Evolutionary conservation across 2,888 invertebrate species (phyloP), one percentile per base, ranked within the genome.

Genomic region (Digitonthophagus gazella): DNA sequence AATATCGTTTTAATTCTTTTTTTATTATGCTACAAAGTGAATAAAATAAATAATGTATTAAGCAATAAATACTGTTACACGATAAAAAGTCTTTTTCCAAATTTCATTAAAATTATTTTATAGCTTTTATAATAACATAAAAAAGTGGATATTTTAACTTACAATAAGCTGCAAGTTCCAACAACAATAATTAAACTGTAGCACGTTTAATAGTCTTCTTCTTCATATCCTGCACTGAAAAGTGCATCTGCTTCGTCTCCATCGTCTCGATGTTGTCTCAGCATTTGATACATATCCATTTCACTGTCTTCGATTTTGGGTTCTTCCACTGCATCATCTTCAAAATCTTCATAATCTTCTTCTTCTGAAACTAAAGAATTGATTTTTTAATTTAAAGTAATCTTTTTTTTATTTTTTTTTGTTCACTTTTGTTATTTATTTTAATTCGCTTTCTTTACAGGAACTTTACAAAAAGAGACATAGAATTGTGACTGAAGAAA

Each of bases 191-290:
- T 54, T 66, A 66, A 61, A 15, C 19, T 54, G 54, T 67, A 58
- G 66, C 64, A 67, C 68, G 64, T 56, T 77, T 83, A 86, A 78
- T 87, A 87, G 68, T 92, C 91, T 71, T 92, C 92, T 67, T 91
- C 91, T 65, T 84, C 83, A 71, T 84, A 84, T 65, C 82, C 85
- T 72, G 89, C 90, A 67, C 86, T 90, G 74, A 89, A 64, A 89
- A 77, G 15, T 16, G 68, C 65, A 69, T 78, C 76, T 15, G 73
- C 88, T 5, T 88, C 87, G 20, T 89, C 89, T 0, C 87, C 87
- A 15, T 88, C 88, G 15, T 88, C 88, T n/a, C 86, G 85, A 74
- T 89, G 90, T 54, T 83, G 83, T 57, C 82, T 81, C 68, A 85
- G 75, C 81, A 85, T 81, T 73, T 84, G 79, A 66, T 82, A 76